Base-by-base conservation (phyloP, 2,113 vertebrate genomes). In the Lycaon pictus region DNA sequence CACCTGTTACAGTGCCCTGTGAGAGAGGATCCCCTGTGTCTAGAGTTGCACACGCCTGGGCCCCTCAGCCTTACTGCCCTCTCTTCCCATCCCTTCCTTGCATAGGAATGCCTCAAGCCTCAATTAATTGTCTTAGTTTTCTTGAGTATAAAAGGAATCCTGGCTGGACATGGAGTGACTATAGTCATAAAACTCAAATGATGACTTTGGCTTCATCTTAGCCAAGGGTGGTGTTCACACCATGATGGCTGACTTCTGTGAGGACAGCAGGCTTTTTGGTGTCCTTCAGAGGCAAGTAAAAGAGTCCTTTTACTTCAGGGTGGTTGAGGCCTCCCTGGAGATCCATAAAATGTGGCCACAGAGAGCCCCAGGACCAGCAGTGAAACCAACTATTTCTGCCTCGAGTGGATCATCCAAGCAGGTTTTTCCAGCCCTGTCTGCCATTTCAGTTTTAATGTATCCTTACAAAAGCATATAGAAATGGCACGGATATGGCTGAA, bases 391-490 rank as follows among this genome's bases (percentile, higher is more conserved):
- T n/a, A 0, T 87, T 81, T 81, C 92, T 96, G 69, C 94, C 74
- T 43, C 1, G 3, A 35, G 55, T 22, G 0, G 19, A n/a, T 76
- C 25, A 51, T 65, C 69, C 63, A 72, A n/a, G 20, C 2, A 13
- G 77, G 11, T 27, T 63, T 97, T 86, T 60, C 63, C 63, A 60
- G 32, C 32, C 43, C 55, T 25, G 0, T 83, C 35, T 65, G 35
- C 27, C 25, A 10, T 27, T 48, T 87, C 2, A 5, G 69, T 83
- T 96, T 56, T 63, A 37, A 43, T 4, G 2, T 60, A 1, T 10
- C 95, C 89, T 97, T 96, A 29, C 17, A 92, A 92, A 95, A 81
- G 58, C 56, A 48, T 84, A 15, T 53, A 58, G 23, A 93, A 71
- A 87, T 32, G 55, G 19, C 37, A 4, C 12, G 7, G 27, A 51